Conservation (phyloP, 1,140 invertebrate species). For the Tetramorium parvispinum region DNA sequence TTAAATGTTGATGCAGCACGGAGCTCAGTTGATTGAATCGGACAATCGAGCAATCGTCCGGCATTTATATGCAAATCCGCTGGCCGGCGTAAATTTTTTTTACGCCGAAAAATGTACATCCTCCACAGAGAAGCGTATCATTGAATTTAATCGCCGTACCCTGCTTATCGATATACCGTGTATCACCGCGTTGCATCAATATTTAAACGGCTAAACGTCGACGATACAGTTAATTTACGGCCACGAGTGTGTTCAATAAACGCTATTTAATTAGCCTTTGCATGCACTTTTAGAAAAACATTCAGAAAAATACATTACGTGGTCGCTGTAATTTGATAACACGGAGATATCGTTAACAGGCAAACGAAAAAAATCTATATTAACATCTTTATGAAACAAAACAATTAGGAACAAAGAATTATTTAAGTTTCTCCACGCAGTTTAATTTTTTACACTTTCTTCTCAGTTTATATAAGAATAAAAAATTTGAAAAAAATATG, state of each 20-base stretch:
- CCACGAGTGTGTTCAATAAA: slow-evolving; percentile 21
- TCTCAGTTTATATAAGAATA: background rate
- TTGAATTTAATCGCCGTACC: slow-evolving; percentile 39
- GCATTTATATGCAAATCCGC: slow-evolving; percentile 16
- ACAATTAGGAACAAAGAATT: background rate
- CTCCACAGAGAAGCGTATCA: background rate
- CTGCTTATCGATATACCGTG: slow-evolving; percentile 47
- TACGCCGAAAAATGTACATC: slow-evolving; percentile 21
- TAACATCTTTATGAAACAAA: background rate
- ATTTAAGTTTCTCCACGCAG: too few relatives aligned
- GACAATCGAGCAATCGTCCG: slow-evolving; percentile 20
- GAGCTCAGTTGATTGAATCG: slow-evolving; percentile 42
- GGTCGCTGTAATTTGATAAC: background rate
- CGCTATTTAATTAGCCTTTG: background rate
- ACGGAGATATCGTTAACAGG: background rate
- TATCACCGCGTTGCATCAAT: slow-evolving; percentile 31
- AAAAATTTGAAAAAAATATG: background rate
- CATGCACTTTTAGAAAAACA: slow-evolving; percentile 18
- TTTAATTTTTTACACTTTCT: background rate
- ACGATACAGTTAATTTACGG: slow-evolving; percentile 39
- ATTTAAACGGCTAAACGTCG: slow-evolving; percentile 48
- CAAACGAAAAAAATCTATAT: background rate
- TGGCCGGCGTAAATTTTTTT: slow-evolving; percentile 6
- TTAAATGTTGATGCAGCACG: slow-evolving; percentile 55
- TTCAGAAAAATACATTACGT: background rate